These are phyloP conservation scores for Argya squamiceps DNA, from an alignment of 2,797 vertebrate genomes.

Conservation along the genomic window DNA sequence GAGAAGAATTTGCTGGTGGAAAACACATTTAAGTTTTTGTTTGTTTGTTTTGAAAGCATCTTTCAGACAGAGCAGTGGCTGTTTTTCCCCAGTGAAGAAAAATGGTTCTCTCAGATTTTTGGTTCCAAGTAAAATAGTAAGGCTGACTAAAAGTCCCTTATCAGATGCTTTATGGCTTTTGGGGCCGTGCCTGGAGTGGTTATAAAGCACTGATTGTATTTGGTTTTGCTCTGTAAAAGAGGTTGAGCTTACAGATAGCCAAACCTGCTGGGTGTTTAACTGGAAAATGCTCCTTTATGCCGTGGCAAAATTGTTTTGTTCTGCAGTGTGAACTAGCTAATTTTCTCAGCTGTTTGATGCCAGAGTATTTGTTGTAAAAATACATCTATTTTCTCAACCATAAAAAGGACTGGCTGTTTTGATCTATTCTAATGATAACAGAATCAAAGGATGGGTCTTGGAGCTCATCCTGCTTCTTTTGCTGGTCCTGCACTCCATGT, in stretches of 20 bases:
- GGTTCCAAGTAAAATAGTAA: not conserved
- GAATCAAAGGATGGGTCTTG: not conserved
- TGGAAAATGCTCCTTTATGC: not conserved
- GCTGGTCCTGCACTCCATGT: rapidly evolving
- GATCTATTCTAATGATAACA: not conserved
- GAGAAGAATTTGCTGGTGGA: not conserved
- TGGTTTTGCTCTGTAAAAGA: not conserved
- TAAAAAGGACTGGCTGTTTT: not conserved
- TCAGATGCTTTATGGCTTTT: not conserved
- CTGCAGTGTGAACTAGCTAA: not conserved
- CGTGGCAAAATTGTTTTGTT: not conserved
- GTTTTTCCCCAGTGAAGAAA: not conserved
- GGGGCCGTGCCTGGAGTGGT: not conserved
- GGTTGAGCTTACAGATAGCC: not conserved
- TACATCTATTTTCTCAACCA: not conserved
- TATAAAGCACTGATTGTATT: not conserved
- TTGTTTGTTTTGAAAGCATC: not conserved
- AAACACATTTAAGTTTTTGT: not conserved
- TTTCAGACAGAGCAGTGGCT: not conserved
- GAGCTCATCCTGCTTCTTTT: not conserved
- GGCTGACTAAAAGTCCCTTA: not conserved
- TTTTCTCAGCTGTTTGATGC: constrained; percentile 18
- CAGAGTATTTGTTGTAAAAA: constrained; percentile 1
- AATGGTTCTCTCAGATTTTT: not conserved
- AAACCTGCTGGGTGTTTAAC: not conserved